A percentile compares a stretch with the other conserved stretches of the same genome.
These are phyloP conservation scores for Limnephilus auricula DNA, from an alignment of 2,888 invertebrate genomes.

Conservation along the genomic window DNA sequence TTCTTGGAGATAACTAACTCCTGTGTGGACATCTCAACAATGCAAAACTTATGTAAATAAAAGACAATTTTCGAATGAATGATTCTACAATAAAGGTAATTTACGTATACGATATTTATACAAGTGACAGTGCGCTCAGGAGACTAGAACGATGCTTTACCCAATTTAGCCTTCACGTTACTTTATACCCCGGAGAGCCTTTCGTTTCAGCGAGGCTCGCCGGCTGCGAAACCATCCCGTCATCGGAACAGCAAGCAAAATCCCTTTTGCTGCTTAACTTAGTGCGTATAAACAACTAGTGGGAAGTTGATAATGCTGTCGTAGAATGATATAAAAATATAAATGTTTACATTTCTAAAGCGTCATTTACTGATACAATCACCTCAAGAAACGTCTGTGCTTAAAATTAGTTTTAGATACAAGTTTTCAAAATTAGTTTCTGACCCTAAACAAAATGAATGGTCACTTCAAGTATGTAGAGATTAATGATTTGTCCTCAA, in stretches of 20 bases:
- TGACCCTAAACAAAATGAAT: no score
- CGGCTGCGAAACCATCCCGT: neutral
- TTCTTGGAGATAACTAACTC: no score
- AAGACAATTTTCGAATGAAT: neutral
- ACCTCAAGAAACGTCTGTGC: no score
- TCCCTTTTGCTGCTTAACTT: neutral
- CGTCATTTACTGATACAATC: no score
- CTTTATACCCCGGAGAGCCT: conserved; percentile 22
- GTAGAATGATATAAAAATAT: neutral
- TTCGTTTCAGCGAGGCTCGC: conserved; percentile 28
- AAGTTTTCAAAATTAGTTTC: no score
- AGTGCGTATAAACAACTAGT: neutral
- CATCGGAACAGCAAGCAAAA: neutral
- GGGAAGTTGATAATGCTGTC: neutral
- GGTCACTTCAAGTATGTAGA: no score
- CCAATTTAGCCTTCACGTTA: conserved; percentile 31
- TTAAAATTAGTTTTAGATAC: no score
- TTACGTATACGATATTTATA: neutral
- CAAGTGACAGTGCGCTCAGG: neutral
- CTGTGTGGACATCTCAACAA: neutral
- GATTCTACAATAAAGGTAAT: neutral
- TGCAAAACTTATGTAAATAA: neutral
- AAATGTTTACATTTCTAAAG: no score
- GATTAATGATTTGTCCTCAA: no score
- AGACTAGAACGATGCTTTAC: neutral